Evolutionary conservation across 2,888 invertebrate species (phyloP).

Genomic region (Lucinisca nassula): DNA sequence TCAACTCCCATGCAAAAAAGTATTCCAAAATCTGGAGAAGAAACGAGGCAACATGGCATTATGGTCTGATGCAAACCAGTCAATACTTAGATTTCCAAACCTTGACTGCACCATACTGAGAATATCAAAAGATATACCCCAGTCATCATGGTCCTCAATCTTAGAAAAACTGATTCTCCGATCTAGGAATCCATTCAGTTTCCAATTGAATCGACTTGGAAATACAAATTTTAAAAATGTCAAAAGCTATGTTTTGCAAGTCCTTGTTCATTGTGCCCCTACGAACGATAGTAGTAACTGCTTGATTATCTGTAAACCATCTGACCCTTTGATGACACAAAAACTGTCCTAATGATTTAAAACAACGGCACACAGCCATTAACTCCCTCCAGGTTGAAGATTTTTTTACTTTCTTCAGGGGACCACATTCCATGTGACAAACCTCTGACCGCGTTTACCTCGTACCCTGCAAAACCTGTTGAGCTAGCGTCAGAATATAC

Average conservation of each 20-base stretch:
- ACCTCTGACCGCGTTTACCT: no score
- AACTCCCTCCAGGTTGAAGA: no score
- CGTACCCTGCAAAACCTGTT: no score
- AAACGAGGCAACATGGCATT: constrained; percentile 19
- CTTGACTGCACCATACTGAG: no score
- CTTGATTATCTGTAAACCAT: constrained; percentile 41
- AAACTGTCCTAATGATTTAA: constrained; percentile 11
- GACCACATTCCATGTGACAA: no score
- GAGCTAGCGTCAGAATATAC: no score
- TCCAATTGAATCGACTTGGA: neutral
- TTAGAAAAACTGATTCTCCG: constrained; percentile 18
- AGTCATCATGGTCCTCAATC: constrained; percentile 37
- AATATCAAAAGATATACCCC: no score
- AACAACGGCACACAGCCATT: no score
- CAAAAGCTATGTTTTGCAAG: constrained; percentile 1
- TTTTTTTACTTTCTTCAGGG: no score
- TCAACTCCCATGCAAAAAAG: neutral
- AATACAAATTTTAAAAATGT: constrained; percentile 24
- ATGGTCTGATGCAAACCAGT: constrained; percentile 26
- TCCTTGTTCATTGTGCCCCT: no score
- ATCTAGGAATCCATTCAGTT: neutral
- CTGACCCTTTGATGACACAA: constrained; percentile 30
- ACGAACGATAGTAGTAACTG: constrained; percentile 25
- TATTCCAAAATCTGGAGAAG: constrained; percentile 15
- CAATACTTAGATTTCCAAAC: neutral